Evolutionary conservation across 2,797 vertebrate genomes (phyloP), one percentile per base, ranked within the genome.

Genomic region (Acipenser oxyrinchus): DNA sequence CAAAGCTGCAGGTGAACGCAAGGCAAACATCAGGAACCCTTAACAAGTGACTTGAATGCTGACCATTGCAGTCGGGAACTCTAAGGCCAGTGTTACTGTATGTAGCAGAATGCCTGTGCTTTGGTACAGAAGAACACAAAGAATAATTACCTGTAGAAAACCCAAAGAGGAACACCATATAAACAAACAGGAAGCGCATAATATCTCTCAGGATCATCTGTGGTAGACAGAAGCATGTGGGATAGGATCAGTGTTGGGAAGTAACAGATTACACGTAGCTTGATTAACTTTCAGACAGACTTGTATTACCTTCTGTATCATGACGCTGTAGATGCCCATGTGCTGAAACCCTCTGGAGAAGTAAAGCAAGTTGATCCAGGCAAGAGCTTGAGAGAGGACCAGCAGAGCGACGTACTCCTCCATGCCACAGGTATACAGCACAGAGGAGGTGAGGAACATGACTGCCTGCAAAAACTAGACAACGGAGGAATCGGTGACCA

Each of bases 241-340:
- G 12, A 64, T 10, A 66, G 10, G 4, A 37, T 37, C 23, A 37
- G 23, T 37, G 23, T 37, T 37, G 23, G 23, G 23, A 2, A 37
- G 4, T 37, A 37, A 37, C 23, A 37, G 4, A 37, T 37, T 37
- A 37, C 23, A 37, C 4, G 23, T 37, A 6, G 49, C 12, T 10
- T 15, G 8, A 63, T 12, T n/a, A 10, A 11, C 8, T 48, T 48
- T 63, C 50, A 60, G n/a, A 6, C n/a, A 51, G 15, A 70, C 61
- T 8, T 48, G 5, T 59, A 2, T 60, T 18, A 97, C 95, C 95
- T 94, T 95, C 79, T 98, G 94, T 73, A 98, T 96, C 94, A 99
- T 97, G 81, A 99, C 87, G 0, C 89, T 95, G 84, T 99, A 98
- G 86, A 99, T 90, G 7, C 96, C 96, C 4, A 93, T 93, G 78